Evolutionary conservation across 64 coral and sea anemone genomes (phyloP), one percentile per base, ranked within the genome.

Genomic region (Dendrophyllia cribrosa): DNA sequence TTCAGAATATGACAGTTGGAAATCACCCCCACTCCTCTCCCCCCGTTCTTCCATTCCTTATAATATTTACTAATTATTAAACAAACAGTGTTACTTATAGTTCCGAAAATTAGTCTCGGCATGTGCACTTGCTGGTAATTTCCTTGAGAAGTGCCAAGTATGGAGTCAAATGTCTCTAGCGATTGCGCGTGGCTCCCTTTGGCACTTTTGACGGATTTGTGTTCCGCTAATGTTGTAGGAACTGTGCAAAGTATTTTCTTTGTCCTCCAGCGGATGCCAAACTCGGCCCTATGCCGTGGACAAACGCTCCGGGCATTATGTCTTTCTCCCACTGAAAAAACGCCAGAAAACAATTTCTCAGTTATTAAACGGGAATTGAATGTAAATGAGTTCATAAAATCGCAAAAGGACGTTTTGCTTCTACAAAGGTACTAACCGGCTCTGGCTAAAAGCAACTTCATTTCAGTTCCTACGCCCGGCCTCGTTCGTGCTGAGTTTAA

Each of bases 401-500:
- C 21, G 66, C 21, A 68, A 25, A 19, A 68, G 25, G 21, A 68
- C 66, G 25, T 2, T 68, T 68, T 26, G 25, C 21, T 19, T 68
- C 66, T 68, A 68, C 11, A 68, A 23, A 68, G 66, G 44, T 76
- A 63, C 14, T 75, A 83, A 75, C 89, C 89, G 81, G 89, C 89
- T 60, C 79, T 78, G 59, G 68, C 67, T 83, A 91, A 79, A n/a
- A 91, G 43, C 78, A 91, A 55, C 68, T 83, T 91, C 79, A 84
- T 82, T 91, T 91, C 89, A 84, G 70, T 72, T 68, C 82, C 78
- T 55, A 91, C 74, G 34, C 66, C n/a, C n/a, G n/a, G n/a, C 72
- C 74, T 84, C 69, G 61, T 91, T 65, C 15, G 6, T 4, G 50
- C 89, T 85, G 43, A 85, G 81, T 26, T 82, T 82, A 69, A 66